These are phyloP conservation scores for Lepus europaeus DNA, from an alignment of 2,113 vertebrate genomes.

Conservation along the genomic window DNA sequence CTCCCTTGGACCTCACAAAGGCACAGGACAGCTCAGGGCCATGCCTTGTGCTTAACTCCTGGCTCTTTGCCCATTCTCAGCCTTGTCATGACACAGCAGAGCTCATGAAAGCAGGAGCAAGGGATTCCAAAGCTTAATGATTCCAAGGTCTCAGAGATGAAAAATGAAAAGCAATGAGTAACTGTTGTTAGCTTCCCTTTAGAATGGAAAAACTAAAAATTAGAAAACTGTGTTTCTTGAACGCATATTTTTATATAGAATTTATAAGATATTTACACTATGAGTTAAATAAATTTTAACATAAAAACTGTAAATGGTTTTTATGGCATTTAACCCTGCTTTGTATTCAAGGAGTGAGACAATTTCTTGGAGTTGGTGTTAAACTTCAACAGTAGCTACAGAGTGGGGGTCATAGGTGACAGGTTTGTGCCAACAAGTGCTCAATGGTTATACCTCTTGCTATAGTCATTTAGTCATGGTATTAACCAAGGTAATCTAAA, in stretches of 20 bases:
- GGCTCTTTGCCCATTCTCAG: neutral
- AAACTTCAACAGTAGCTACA: neutral
- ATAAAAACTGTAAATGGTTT: neutral
- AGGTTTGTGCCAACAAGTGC: neutral
- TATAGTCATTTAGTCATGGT: neutral
- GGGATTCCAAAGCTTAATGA: neutral
- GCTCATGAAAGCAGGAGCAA: neutral
- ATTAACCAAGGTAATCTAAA: neutral
- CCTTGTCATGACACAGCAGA: neutral
- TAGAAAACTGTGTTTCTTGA: neutral
- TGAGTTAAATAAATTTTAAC: conserved; percentile 7
- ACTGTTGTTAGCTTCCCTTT: neutral
- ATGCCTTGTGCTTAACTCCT: accelerated
- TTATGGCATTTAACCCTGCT: neutral
- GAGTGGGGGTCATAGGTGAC: neutral
- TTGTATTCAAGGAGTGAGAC: neutral
- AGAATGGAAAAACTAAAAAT: neutral
- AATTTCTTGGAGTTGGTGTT: neutral
- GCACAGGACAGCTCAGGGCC: accelerated
- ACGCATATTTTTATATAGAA: neutral
- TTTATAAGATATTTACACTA: neutral
- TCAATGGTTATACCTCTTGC: neutral
- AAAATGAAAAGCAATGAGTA: neutral
- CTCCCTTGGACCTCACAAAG: neutral
- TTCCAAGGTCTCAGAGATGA: neutral